These are phyloP conservation scores for Eurytemora carolleeae DNA, from an alignment of 1,140 invertebrate genomes.

Conservation along the genomic window DNA sequence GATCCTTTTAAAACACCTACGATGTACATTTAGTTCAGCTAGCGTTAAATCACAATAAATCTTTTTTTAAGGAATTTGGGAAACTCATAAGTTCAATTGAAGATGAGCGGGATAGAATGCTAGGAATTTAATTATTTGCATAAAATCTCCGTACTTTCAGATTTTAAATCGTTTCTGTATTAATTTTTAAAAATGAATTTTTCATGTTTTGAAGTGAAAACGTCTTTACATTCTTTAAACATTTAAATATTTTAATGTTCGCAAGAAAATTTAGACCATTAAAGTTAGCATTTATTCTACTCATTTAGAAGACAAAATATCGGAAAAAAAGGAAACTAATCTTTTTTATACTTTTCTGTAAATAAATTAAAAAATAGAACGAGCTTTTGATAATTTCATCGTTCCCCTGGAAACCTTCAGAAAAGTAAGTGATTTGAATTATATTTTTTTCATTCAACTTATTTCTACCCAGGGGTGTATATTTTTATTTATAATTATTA, in stretches of 20 bases:
- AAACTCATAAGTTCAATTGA: slow-evolving; percentile 71
- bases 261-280: no score
- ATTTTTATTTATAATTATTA: no score
- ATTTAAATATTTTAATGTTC: no score
- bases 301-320: neutral
- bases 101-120: slow-evolving; percentile 85
- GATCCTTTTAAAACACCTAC: no score
- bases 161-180: slow-evolving; percentile 6
- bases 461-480: neutral
- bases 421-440: slow-evolving; percentile 30
- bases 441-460: slow-evolving; percentile 4
- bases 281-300: neutral
- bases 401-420: slow-evolving; percentile 74
- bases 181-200: no score
- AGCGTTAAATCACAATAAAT: no score
- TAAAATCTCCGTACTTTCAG: neutral
- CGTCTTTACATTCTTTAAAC: no score
- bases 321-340: slow-evolving; percentile 8
- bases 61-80: slow-evolving; percentile 77
- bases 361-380: slow-evolving; percentile 48
- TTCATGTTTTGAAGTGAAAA: no score
- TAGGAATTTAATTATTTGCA: slow-evolving; percentile 28
- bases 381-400: slow-evolving; percentile 73
- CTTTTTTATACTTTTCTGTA: slow-evolving; percentile 8
- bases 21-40: no score